phyloP scores from a whole-genome alignment of 2,888 invertebrate genomes.

The Entomobrya multifasciata region DNA sequence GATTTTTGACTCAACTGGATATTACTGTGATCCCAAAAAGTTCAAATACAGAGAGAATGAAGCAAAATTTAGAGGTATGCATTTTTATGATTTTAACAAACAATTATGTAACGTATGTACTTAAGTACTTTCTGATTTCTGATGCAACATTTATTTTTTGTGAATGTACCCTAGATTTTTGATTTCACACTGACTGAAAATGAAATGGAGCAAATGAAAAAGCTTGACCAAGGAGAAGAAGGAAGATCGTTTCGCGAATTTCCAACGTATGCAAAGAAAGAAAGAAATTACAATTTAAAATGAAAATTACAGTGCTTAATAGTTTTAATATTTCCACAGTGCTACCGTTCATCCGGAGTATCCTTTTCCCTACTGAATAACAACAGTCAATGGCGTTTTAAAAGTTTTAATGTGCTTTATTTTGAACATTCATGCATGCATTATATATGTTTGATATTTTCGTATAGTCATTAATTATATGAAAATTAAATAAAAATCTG shows the following conservation, averaged over 20 bases:
- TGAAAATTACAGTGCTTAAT: neutral
- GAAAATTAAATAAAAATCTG: too few relatives aligned
- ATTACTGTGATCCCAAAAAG: constrained; percentile 92
- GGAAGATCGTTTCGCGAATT: constrained; percentile 84
- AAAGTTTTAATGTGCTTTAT: neutral
- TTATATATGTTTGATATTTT: too few relatives aligned
- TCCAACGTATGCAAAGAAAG: constrained; percentile 50
- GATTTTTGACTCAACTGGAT: constrained; percentile 88
- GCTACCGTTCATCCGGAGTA: constrained; percentile 63
- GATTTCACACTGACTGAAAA: constrained; percentile 86
- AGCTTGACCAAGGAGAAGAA: constrained; percentile 85
- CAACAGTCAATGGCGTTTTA: too few relatives aligned
- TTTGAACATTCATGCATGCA: neutral
- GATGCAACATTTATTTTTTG: neutral
- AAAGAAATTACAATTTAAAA: neutral
- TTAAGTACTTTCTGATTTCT: neutral
- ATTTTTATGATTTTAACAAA: constrained; percentile 11
- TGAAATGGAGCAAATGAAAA: constrained; percentile 85
- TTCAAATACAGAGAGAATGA: constrained; percentile 87
- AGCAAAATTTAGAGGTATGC: constrained; percentile 87
- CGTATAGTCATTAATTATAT: too few relatives aligned
- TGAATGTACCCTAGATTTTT: constrained; percentile 82
- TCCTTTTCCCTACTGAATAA: constrained; percentile 60
- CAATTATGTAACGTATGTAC: too few relatives aligned
- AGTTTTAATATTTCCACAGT: constrained; percentile 20